These are phyloP conservation scores for Sinosuthora webbiana DNA, from an alignment of 2,113 vertebrate species.

Conservation along the genomic window DNA sequence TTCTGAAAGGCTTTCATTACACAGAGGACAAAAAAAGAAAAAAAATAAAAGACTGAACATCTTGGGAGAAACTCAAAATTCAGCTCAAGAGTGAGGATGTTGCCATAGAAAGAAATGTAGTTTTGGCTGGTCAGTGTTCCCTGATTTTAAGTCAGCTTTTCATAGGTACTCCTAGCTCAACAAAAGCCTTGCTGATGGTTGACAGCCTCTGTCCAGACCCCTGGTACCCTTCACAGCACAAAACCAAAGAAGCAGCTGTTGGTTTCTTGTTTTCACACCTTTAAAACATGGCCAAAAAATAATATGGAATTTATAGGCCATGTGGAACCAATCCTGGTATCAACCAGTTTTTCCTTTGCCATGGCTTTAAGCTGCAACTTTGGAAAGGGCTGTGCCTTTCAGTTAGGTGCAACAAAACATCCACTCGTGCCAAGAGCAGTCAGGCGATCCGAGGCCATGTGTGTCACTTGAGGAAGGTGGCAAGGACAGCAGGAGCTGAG, in stretches of 20 bases:
- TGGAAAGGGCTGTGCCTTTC: accelerated
- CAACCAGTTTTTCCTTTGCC: background rate
- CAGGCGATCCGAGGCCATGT: accelerated
- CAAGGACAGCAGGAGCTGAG: accelerated
- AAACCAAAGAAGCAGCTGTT: background rate
- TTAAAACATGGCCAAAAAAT: background rate
- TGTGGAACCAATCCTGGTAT: background rate
- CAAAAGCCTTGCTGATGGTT: background rate
- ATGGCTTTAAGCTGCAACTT: background rate
- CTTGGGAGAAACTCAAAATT: background rate
- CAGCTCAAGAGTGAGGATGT: background rate
- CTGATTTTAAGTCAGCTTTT: background rate
- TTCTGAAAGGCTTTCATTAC: background rate
- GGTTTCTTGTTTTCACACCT: background rate
- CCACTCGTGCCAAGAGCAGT: accelerated
- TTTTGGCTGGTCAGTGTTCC: background rate
- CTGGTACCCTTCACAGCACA: background rate
- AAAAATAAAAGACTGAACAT: too few relatives aligned
- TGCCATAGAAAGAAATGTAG: background rate
- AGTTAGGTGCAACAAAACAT: background rate
- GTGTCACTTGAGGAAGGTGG: background rate
- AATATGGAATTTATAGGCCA: accelerated
- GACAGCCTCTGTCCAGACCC: background rate
- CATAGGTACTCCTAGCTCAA: background rate
- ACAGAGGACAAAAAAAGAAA: background rate